phyloP scores from a whole-genome alignment of 2,113 vertebrate species.

The Varanus salvator region DNA sequence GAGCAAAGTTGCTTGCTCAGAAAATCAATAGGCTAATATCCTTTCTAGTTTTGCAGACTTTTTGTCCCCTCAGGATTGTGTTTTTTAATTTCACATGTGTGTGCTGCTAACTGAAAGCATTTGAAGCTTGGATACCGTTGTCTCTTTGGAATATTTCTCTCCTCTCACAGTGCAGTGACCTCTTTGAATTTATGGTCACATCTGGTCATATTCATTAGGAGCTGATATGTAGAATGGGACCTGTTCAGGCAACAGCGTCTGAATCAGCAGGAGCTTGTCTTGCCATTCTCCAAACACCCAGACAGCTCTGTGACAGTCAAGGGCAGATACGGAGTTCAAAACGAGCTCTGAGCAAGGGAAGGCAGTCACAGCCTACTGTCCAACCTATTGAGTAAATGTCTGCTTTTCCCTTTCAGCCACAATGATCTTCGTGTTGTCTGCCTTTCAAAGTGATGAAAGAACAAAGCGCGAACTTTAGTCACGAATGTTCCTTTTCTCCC shows the following conservation, averaged over 20 bases:
- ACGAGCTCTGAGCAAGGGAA: conserved; percentile 4
- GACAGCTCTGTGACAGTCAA: background rate
- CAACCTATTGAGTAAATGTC: background rate
- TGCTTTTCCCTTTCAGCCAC: background rate
- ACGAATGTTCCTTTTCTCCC: background rate
- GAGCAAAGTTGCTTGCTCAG: background rate
- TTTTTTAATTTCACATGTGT: conserved; percentile 1
- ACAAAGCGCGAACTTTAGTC: conserved; percentile 16
- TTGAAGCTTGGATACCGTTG: background rate
- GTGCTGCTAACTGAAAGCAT: background rate
- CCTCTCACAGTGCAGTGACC: background rate
- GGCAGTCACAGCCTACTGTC: background rate
- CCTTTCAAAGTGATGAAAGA: conserved; percentile 4
- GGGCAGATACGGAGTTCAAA: conserved; percentile 22
- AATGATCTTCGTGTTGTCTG: background rate
- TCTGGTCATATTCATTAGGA: conserved; percentile 18
- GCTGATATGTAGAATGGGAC: background rate
- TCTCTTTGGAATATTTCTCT: background rate
- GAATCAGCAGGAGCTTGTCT: conserved; percentile 18
- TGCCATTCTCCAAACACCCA: conserved; percentile 16
- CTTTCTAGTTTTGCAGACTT: background rate
- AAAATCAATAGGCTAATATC: conserved; percentile 20
- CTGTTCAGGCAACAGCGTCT: background rate
- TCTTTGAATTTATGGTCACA: background rate
- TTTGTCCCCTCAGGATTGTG: background rate